phyloP scores from a whole-genome alignment of 2,113 vertebrate genomes.

The Regulus satrapa region DNA sequence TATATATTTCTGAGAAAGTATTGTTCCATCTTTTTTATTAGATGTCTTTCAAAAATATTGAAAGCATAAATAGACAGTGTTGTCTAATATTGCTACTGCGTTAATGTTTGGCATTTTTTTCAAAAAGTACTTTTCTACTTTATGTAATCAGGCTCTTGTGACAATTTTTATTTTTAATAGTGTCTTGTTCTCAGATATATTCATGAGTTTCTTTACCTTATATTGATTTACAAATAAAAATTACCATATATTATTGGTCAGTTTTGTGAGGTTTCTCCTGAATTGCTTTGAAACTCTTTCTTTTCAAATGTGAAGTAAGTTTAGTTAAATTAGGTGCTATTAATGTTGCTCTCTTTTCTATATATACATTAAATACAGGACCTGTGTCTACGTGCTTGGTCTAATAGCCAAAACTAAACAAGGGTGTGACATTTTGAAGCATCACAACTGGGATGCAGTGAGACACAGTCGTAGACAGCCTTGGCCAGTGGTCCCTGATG shows the following conservation, averaged over 20 bases:
- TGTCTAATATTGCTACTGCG: background rate
- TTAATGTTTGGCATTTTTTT: background rate
- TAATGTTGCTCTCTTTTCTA: background rate
- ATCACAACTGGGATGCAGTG: slow-evolving; percentile 92
- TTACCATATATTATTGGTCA: background rate
- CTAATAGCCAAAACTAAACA: slow-evolving; percentile 95
- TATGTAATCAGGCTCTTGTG: background rate
- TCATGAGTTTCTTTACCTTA: background rate
- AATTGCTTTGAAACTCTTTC: background rate
- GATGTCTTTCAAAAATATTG: background rate
- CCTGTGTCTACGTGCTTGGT: slow-evolving; percentile 92
- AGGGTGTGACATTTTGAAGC: slow-evolving; percentile 94
- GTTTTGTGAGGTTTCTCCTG: background rate
- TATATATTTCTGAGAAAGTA: background rate
- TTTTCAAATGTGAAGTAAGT: background rate
- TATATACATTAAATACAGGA: slow-evolving; percentile 72
- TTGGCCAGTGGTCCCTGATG: slow-evolving; percentile 95
- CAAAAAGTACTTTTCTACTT: background rate
- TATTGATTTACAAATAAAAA: background rate
- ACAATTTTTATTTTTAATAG: background rate
- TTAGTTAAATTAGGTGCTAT: background rate
- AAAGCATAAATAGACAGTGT: background rate
- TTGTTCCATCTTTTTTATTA: background rate
- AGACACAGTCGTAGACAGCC: slow-evolving; percentile 91
- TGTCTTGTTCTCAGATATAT: background rate